A percentile compares a stretch with the other conserved stretches of the same genome.
Conservation (phyloP, 1,140 invertebrate species). For the Bursaphelenchus mucronatus region DNA sequence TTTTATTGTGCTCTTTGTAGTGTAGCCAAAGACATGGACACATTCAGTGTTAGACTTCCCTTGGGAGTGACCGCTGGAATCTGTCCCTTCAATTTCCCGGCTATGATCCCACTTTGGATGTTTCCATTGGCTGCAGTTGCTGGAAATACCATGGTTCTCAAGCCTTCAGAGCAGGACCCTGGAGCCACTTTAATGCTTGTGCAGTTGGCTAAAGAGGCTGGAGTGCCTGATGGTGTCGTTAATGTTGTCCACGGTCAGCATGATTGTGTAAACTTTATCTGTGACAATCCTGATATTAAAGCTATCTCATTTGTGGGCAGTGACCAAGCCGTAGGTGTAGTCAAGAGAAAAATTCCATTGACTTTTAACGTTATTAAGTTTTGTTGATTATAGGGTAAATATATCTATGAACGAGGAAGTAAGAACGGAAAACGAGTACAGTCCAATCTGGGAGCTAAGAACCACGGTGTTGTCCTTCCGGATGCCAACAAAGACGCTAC, state of each 20-base stretch:
- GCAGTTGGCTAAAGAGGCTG: constrained; percentile 76
- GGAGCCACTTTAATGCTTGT: constrained; percentile 89
- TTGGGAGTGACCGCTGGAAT: constrained; percentile 83
- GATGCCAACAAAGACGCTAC: constrained; percentile 97
- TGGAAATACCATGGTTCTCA: constrained; percentile 73
- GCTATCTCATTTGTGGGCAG: constrained; percentile 98
- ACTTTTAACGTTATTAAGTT: constrained; percentile 32
- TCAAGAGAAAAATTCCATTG: background rate
- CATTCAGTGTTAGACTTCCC: constrained; percentile 76
- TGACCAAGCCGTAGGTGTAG: constrained; percentile 74
- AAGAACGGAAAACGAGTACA: constrained; percentile 90
- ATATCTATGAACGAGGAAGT: constrained; percentile 87
- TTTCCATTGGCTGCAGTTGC: constrained; percentile 89
- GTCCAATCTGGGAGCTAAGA: constrained; percentile 98
- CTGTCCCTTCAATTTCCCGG: constrained; percentile 64
- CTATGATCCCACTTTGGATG: constrained; percentile 99
- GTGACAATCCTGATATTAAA: constrained; percentile 88
- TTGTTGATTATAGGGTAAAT: constrained; percentile 70
- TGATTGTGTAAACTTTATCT: constrained; percentile 90
- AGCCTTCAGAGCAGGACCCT: constrained; percentile 93
- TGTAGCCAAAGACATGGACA: constrained; percentile 65
- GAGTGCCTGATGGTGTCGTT: constrained; percentile 84
- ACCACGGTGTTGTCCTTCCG: constrained; percentile 91
- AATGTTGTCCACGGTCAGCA: constrained; percentile 94
- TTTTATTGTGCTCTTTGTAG: constrained; percentile 77